A percentile compares a stretch with the other conserved stretches of the same genome.
Evolutionary conservation across 2,888 invertebrate species (phyloP).

Genomic region (Dermolepida albohirtum): DNA sequence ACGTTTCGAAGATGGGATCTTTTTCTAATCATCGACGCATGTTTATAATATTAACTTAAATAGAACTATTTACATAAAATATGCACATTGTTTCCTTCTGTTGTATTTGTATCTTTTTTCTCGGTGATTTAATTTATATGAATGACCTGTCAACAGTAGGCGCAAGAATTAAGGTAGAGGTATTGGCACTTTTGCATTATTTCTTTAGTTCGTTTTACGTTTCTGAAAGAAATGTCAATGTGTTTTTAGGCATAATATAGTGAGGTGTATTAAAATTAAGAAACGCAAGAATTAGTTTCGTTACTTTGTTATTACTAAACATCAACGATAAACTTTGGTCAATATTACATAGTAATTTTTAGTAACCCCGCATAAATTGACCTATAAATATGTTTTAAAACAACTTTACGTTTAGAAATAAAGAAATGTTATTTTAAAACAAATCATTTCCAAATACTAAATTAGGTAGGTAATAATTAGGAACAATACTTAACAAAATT

Average conservation of each 20-base stretch:
- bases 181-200: constrained; percentile 24
- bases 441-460: no score
- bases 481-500: no score
- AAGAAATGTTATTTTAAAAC: no score
- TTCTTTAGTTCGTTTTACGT: not conserved
- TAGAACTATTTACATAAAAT: constrained; percentile 28
- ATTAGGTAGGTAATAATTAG: no score
- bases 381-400: no score
- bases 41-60: constrained; percentile 26
- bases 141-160: not conserved
- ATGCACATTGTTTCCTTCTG: constrained; percentile 10
- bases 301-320: no score
- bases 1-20: not conserved
- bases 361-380: no score
- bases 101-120: constrained; percentile 5
- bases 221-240: not conserved
- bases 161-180: not conserved
- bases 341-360: no score
- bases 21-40: not conserved
- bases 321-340: no score
- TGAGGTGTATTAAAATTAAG: no score
- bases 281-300: no score
- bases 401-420: no score
- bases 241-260: not conserved
- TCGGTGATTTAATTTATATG: not conserved